Evolutionary conservation across 92 coral and sea anemone species (phyloP), one percentile per base, ranked within the genome.

Genomic region (Palythoa grandis): DNA sequence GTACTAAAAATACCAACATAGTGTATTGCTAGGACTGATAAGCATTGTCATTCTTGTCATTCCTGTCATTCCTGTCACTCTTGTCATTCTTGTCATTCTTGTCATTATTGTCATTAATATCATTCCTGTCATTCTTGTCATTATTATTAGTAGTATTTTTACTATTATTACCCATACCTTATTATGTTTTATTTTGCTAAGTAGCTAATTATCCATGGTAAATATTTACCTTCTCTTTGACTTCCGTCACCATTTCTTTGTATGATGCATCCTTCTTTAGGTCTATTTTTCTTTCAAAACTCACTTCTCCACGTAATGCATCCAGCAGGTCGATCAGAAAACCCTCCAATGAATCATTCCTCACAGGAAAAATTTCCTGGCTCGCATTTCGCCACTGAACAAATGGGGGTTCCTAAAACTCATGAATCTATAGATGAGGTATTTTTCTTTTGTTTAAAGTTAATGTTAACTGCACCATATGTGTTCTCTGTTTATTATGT

Each of bases 291-390:
- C 92, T 95, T 23, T 92, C 87, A 63, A 97, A 90, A 57, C 89
- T 85, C 17, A 89, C 74, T 20, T 63, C 74, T 11, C 76, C 74
- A 0, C 94, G 86, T 61, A 97, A 87, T 65, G 93, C 93, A 37
- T 90, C 84, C 38, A 97, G 87, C 52, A 97, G 70, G 67, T 97
- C 99, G 11, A 95, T 76, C 16, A 91, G 89, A 79, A 97, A 97
- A 5, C 99, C 99, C 52, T 93, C 93, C 13, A 95, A 77, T 17
- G 89, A 88, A 11, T 82, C 86, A 77, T 90, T 90, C 23, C 90
- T 83, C 11, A 94, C 88, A 15, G 84, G 94, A 23, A 92, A 91
- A 12, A 83, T 67, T 57, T 86, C 82, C 53, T 90, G 23, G 52
- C 91, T 83, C 37, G 77, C 91, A 29, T 94, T 94, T 2, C 85